phyloP scores from a whole-genome alignment of 2,797 vertebrate genomes.

The Pteronotus mesoamericanus region DNA sequence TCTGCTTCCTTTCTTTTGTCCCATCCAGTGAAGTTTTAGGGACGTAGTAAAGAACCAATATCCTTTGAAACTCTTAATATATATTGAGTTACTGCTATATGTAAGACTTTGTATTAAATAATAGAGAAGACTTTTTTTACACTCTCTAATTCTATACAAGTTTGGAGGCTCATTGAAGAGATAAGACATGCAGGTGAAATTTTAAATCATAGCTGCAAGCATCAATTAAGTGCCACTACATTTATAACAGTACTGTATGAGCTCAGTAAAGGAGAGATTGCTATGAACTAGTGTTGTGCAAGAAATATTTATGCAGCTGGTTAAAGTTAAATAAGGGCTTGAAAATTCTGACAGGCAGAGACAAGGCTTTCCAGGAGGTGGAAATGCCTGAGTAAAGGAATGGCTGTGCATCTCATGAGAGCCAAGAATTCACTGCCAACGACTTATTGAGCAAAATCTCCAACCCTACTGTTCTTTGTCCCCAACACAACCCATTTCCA shows the following conservation, averaged over 20 bases:
- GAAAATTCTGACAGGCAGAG: constrained; percentile 58
- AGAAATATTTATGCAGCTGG: constrained; percentile 65
- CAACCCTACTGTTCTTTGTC: background rate
- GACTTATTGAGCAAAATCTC: constrained; percentile 23
- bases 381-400: constrained; percentile 22
- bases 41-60: background rate
- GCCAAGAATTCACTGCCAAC: background rate
- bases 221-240: background rate
- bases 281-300: constrained; percentile 27
- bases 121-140: background rate
- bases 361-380: constrained; percentile 48
- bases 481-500: background rate
- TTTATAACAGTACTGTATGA: constrained; percentile 10
- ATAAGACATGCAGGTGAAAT: constrained; percentile 27
- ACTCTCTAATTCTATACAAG: background rate
- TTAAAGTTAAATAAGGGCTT: constrained; percentile 54
- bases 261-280: background rate
- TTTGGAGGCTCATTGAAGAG: constrained; percentile 22
- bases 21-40: background rate
- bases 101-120: background rate
- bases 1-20: background rate
- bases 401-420: background rate
- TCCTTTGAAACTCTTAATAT: background rate
- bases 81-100: background rate
- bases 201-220: constrained; percentile 33